Conservation (phyloP, 1,140 invertebrate genomes). For the Hycleus phaleratus region DNA sequence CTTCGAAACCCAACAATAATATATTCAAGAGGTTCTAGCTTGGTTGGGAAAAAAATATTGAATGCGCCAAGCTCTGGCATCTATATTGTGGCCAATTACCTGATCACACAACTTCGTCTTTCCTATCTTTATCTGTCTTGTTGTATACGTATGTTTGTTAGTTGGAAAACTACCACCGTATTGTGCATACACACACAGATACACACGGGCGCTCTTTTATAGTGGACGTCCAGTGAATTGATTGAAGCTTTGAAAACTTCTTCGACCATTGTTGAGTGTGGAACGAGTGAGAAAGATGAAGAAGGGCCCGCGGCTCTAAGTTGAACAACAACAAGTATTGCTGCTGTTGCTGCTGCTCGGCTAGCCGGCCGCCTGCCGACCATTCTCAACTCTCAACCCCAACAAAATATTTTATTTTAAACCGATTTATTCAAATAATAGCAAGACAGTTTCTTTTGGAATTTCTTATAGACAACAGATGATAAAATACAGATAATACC, state of each 20-base stretch:
- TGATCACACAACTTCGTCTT: background rate
- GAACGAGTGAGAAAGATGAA: background rate
- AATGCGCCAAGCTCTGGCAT: slow-evolving; percentile 10
- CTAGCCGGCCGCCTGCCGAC: no score
- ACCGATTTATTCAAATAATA: no score
- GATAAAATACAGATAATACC: no score
- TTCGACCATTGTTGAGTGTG: background rate
- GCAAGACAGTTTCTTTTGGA: no score
- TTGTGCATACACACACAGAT: background rate
- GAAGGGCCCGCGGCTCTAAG: no score
- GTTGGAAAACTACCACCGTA: slow-evolving; percentile 1
- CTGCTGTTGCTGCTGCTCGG: no score
- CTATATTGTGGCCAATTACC: slow-evolving; percentile 15
- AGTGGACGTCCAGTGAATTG: slow-evolving; percentile 7
- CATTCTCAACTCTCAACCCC: no score
- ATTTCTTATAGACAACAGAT: no score
- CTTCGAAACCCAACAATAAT: no score
- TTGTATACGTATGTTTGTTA: background rate
- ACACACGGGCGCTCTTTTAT: background rate
- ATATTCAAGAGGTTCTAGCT: background rate
- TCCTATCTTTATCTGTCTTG: background rate
- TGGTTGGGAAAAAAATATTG: slow-evolving; percentile 5
- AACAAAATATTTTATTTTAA: no score
- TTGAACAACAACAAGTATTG: no score
- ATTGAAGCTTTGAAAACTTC: slow-evolving; percentile 9